Base-by-base conservation (phyloP, 2,113 vertebrate genomes). In the Speoplatyrhinus poulsoni region DNA sequence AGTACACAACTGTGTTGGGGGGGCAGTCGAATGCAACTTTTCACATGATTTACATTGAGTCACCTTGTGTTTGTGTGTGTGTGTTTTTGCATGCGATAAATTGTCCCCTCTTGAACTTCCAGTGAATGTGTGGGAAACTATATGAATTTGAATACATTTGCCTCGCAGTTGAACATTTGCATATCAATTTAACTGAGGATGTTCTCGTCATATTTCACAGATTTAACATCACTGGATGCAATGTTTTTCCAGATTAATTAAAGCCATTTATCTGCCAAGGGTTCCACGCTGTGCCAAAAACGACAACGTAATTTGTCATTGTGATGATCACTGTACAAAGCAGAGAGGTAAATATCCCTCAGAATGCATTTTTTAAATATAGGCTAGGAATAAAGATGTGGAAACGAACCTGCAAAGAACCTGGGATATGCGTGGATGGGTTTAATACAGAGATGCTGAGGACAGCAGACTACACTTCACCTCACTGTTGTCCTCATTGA, bases 81-180 rank as follows among this genome's bases (percentile, higher is more conserved):
- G 67, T 69, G 19, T 36, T 12, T 59, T 72, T 4, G 46, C 63
- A 55, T 1, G 13, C 13, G 0, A 74, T 67, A 46, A 32, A 54
- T 65, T 61, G 72, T 61, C 81, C 70, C 48, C 62, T 12, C 58
- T 54, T 85, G 75, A 86, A 62, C 70, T 46, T 6, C 0, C 32
- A 0, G 54, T 68, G 48, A 19, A 10, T 19, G 26, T 36, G 60
- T 49, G 33, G 50, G 67, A 74, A 65, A 76, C 67, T 49, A 72
- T 73, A 3, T 60, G 49, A 1, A 82, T 80, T 75, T 84, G 65
- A 81, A 85, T 84, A 76, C 36, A 87, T 90, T 87, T 87, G 78
- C 79, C 79, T 83, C 60, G 59, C 84, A 69, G 83, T 84, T 81
- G 77, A 75, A 52, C 59, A 88, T 90, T 90, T 88, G 83, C 87